A percentile compares a stretch with the other conserved stretches of the same genome.
phyloP scores from a whole-genome alignment of 1,140 invertebrate genomes.

The Cydia pomonella region DNA sequence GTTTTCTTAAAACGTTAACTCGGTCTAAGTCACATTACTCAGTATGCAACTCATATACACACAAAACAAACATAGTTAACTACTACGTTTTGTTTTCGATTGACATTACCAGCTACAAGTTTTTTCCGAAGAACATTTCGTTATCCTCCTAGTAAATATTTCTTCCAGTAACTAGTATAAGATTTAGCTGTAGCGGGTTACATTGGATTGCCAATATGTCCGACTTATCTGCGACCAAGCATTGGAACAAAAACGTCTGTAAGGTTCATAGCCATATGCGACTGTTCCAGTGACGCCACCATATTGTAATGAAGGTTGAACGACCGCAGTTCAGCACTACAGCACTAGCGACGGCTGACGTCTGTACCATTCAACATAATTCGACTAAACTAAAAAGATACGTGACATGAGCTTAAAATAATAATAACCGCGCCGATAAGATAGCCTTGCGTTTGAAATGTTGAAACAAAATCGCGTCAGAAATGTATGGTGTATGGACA shows the following conservation, averaged over 20 bases:
- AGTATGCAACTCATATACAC: too few relatives aligned
- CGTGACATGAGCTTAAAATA: constrained; percentile 6
- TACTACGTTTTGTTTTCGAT: too few relatives aligned
- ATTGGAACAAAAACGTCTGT: not conserved
- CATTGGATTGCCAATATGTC: too few relatives aligned
- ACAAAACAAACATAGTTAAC: too few relatives aligned
- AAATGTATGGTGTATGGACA: not conserved
- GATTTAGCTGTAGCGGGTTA: too few relatives aligned
- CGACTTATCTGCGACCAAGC: too few relatives aligned
- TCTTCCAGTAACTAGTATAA: too few relatives aligned
- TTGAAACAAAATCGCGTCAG: constrained; percentile 14
- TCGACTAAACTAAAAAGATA: not conserved
- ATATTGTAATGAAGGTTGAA: constrained; percentile 24
- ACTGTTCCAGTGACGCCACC: not conserved
- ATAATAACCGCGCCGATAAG: constrained; percentile 1
- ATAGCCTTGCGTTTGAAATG: constrained; percentile 24
- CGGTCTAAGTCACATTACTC: too few relatives aligned
- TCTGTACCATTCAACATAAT: not conserved
- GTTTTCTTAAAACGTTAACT: too few relatives aligned
- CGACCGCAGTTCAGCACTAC: constrained; percentile 4
- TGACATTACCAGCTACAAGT: too few relatives aligned
- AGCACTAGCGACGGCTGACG: not conserved
- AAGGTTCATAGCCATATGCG: constrained; percentile 8
- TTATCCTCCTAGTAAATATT: too few relatives aligned
- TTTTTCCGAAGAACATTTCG: too few relatives aligned